Evolutionary conservation across 2,797 vertebrate species (phyloP), one percentile per base, ranked within the genome.

Genomic region (Kryptolebias ocellatus): DNA sequence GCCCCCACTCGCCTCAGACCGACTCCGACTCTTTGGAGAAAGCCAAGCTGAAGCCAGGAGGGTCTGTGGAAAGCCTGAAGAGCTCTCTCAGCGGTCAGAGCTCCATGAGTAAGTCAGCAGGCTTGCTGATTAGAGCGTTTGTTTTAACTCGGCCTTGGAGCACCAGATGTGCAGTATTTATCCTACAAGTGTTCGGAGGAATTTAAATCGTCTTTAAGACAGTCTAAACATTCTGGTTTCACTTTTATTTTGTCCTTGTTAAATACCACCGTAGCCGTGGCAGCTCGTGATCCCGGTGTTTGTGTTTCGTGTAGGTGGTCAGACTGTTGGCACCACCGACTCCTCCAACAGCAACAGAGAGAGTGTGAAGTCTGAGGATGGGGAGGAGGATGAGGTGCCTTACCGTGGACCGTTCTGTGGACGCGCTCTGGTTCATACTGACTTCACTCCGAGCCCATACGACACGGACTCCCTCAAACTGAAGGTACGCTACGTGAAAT

Each of bases 61-160:
- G 98, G 2, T 99, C 97, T 0, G 97, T 99, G 17, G 97, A 99
- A 87, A 99, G 97, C 79, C 95, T 99, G 63, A 94, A 96, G 74
- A 99, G 98, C 62, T 99, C 98, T 3, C 95, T 99, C 54, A 99
- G 98, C 0, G 98, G 96, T 58, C 98, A 99, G 80, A 99, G 98
- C 77, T 99, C 96, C 28, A 98, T 98, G 96, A 98, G 97, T 98
- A 92, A 92, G 93, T 90, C 64, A 42, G 28, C 47, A 61, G 68
- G 50, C 66, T 75, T 27, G 24, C 31, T 52, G 67, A 55, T 50
- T 68, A 31, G 56, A 39, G 11, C 51, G 63, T 79, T 85, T 77
- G 72, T 72, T 78, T 81, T 18, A 76, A 62, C 67, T 62, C 12
- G 17, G n/a, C 76, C 68, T 64, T 46, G 58, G 10, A 69, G 57